Base-by-base conservation (phyloP, 1,140 invertebrate genomes). In the Solenopsis fugax region DNA sequence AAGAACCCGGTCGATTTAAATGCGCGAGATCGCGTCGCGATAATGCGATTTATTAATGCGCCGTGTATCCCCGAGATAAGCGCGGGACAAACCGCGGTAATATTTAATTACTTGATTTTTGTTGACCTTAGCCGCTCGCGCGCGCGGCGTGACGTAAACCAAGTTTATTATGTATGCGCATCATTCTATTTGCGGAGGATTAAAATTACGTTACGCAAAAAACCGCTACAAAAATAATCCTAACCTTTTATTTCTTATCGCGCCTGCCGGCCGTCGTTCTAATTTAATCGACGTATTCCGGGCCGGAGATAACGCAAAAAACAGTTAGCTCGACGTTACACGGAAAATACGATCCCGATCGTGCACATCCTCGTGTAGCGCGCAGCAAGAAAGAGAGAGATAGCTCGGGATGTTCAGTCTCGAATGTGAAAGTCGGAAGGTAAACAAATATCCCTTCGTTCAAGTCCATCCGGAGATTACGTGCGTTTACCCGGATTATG, bases 201-300 rank as follows among this genome's bases (percentile, higher is more conserved):
- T 84, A 84, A 75, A 75, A 84, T 84, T 73, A 84, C n/a, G 29
- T 84, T 73, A 84, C 21, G 80, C 34, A 75, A 84, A 84, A 84
- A 84, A 48, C 29, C 4, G 37, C 37, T 84, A 50, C 54, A 56
- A 71, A 75, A 84, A 84, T 84, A 84, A 82, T 60, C 24, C 54
- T 73, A 73, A 82, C 80, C 67, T 82, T 82, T 82, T 82, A 82
- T 73, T 73, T 82, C 67, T 60, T 73, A 73, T 34, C 67, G 29
- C 24, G 52, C 54, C 12, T 48, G 52, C 69, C 54, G 54, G 37
- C 21, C 24, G 54, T 48, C 21, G 65, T 72, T 73, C 67, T 73
- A 82, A 82, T 82, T 82, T 82, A 58, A 48, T 58, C 65, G 16
- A 1, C 37, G 18, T 73, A 73, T 82, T 82, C 67, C 41, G 52